These are phyloP conservation scores for Lasioglossum malachurum DNA, from an alignment of 2,888 invertebrate genomes.

Conservation along the genomic window DNA sequence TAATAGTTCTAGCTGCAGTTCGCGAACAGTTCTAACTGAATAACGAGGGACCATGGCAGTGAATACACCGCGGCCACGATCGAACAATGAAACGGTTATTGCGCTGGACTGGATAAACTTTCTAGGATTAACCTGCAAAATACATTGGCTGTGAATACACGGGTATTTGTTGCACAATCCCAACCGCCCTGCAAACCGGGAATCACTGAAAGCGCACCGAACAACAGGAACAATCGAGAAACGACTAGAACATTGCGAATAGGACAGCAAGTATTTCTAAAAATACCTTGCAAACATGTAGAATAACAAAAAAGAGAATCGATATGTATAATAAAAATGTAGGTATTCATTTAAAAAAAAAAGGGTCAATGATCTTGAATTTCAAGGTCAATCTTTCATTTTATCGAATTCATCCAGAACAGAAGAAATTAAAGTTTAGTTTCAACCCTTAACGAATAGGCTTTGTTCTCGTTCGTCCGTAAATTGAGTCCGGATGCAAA, in stretches of 20 bases:
- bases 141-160: not conserved
- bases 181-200: not conserved
- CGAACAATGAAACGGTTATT: slow-evolving; percentile 34
- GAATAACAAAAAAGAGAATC: too few relatives aligned
- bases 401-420: too few relatives aligned
- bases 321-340: too few relatives aligned
- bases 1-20: slow-evolving; percentile 15
- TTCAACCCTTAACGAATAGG: not conserved
- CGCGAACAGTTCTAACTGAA: slow-evolving; percentile 18
- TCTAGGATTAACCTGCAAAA: slow-evolving; percentile 16
- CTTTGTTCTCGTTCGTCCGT: not conserved
- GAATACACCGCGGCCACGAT: slow-evolving; percentile 31
- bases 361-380: too few relatives aligned
- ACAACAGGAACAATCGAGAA: not conserved
- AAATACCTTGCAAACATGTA: too few relatives aligned
- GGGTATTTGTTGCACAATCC: not conserved
- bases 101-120: not conserved
- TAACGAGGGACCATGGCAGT: slow-evolving; percentile 9
- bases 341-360: too few relatives aligned
- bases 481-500: not conserved
- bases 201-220: not conserved
- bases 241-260: not conserved
- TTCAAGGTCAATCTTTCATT: too few relatives aligned
- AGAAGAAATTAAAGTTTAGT: not conserved
- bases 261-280: not conserved